Base-by-base conservation (phyloP, 2,113 vertebrate species). In the Sapayoa aenigma region DNA sequence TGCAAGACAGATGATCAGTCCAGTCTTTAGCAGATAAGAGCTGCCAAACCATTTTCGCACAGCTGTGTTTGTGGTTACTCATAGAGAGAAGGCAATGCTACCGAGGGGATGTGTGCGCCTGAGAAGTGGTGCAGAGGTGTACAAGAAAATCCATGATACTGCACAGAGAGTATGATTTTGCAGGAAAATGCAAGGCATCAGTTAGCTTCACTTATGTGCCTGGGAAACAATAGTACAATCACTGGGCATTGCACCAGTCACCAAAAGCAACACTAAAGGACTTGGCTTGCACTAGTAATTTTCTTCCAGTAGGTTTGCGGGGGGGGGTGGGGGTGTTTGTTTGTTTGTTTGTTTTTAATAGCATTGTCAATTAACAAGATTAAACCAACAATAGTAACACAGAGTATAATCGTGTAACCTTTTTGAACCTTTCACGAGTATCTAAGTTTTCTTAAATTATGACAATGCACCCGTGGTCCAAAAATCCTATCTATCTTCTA, bases 81-180 rank as follows among this genome's bases (percentile, higher is more conserved):
- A 35, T 2, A 73, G n/a, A 62, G 8, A 72, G 44, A 42, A 72
- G 44, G 28, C 39, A 77, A 0, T 25, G 46, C 33, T 44, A 28
- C 47, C 28, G 52, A 46, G 35, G 41, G 47, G 28, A 58, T 14
- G 16, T 7, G 6, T 77, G 19, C 27, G 31, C 41, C 49, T 30
- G 52, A 44, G 17, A 16, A 69, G 19, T 2, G 33, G n/a, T 11
- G 11, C 69, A 56, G 82, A 87, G 14, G 17, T 39, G 25, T 39
- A 19, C 0, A 0, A 85, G 50, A 41, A 85, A 71, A 88, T 25
- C 31, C 9, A 1, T 33, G 49, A 14, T 22, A 15, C 23, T 27
- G 37, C 67, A 37, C 12, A 30, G 56, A 39, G 6, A 30, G 14
- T 25, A 7, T 4, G 25, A 53, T 28, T 25, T 68, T 42, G 9